These are phyloP conservation scores for Himalopsyche japonica DNA, from an alignment of 2,888 invertebrate genomes.

Conservation along the genomic window DNA sequence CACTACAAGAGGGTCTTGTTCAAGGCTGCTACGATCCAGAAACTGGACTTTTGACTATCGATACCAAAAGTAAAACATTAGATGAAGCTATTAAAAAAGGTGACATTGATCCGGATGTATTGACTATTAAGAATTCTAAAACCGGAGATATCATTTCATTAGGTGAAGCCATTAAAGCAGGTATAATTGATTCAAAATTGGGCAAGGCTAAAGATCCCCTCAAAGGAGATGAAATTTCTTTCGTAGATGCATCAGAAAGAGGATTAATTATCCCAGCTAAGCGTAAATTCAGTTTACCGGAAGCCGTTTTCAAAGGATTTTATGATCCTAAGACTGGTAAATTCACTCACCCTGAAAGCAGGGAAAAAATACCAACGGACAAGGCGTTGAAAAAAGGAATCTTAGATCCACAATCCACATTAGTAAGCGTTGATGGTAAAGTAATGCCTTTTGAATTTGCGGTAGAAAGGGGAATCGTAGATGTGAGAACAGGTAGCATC, in stretches of 20 bases:
- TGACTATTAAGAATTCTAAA: constrained; percentile 79
- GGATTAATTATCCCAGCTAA: constrained; percentile 82
- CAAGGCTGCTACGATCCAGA: constrained; percentile 78
- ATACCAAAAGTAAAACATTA: constrained; percentile 69
- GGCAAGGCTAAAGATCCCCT: constrained; percentile 80
- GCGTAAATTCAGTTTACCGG: constrained; percentile 80
- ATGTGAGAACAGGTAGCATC: constrained; percentile 74
- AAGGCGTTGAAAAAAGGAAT: constrained; percentile 83
- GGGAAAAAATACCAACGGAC: constrained; percentile 78
- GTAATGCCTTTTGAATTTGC: constrained; percentile 83
- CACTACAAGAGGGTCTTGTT: constrained; percentile 80
- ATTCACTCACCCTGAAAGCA: constrained; percentile 78
- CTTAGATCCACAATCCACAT: constrained; percentile 82
- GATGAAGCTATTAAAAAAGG: constrained; percentile 75
- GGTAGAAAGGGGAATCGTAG: constrained; percentile 74
- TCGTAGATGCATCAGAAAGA: constrained; percentile 82
- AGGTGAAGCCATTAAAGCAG: constrained; percentile 75
- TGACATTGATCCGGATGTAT: constrained; percentile 74
- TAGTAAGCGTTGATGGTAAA: constrained; percentile 80
- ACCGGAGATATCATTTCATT: constrained; percentile 80
- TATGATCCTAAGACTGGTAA: constrained; percentile 85
- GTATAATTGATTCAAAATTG: constrained; percentile 76
- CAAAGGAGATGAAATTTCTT: constrained; percentile 72
- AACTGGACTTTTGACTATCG: constrained; percentile 72
- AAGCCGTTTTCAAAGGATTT: constrained; percentile 89